A percentile compares a stretch with the other conserved stretches of the same genome.
Conservation (phyloP, 2,797 vertebrate species). For the Neosalanx taihuensis region DNA sequence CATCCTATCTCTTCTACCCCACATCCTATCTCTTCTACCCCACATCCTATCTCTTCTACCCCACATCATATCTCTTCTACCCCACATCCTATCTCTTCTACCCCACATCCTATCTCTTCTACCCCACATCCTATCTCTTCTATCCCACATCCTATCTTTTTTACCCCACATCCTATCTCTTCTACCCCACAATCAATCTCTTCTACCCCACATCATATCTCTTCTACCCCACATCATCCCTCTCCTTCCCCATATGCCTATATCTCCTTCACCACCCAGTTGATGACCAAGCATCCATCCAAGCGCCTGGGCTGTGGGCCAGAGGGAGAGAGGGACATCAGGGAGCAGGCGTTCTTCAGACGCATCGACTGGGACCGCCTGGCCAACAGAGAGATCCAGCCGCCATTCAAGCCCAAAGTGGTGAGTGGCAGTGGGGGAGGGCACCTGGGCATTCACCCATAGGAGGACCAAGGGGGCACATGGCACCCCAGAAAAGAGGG, state of each 20-base stretch:
- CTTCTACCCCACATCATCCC: constrained; percentile 2
- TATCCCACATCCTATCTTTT: constrained; percentile 9
- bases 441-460: neutral
- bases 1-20: constrained; percentile 14
- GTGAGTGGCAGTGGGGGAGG: constrained; percentile 70
- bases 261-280: constrained; percentile 63
- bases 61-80: neutral
- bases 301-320: constrained; percentile 92
- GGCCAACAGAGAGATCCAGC: constrained; percentile 92
- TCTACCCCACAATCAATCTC: constrained; percentile 9
- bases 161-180: constrained; percentile 1
- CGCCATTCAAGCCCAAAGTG: constrained; percentile 98
- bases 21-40: neutral
- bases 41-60: constrained; percentile 13
- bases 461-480: neutral
- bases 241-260: constrained; percentile 11
- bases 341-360: constrained; percentile 95
- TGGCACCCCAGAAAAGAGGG: no score
- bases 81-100: neutral
- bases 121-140: neutral
- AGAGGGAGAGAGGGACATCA: constrained; percentile 90
- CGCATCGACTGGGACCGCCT: constrained; percentile 98
- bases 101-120: neutral
- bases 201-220: neutral
- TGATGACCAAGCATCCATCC: constrained; percentile 97